Percentiles rank a stretch among this genome's conserved stretches.
Evolutionary conservation across 2,113 vertebrate species (phyloP).

Genomic region (Psammodynastes pulverulentus): DNA sequence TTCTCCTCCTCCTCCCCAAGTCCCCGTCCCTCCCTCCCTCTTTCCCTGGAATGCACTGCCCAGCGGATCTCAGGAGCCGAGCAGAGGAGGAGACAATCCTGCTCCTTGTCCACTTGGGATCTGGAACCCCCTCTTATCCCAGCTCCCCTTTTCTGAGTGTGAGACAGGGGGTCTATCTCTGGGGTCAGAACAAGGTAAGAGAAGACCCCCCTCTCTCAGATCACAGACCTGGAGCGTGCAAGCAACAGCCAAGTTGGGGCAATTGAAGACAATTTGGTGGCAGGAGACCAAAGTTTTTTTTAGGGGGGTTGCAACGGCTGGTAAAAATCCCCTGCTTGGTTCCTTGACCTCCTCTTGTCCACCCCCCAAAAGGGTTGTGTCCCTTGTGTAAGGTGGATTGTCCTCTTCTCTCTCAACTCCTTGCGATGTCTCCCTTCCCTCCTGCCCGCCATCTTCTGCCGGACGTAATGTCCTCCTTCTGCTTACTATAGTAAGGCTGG

Average conservation of each 20-base stretch:
- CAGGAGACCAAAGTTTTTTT: neutral
- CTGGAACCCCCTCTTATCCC: neutral
- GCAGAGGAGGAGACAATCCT: conserved; percentile 22
- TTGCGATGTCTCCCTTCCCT: neutral
- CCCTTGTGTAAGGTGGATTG: neutral
- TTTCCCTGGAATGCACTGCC: conserved; percentile 54
- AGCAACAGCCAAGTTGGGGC: neutral
- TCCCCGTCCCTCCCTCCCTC: conserved; percentile 26
- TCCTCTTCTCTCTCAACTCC: neutral
- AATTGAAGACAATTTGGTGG: neutral
- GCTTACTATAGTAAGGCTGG: neutral
- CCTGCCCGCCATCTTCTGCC: neutral
- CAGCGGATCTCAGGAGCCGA: conserved; percentile 23
- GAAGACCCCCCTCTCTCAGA: neutral
- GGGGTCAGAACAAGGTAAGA: neutral
- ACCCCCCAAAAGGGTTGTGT: neutral
- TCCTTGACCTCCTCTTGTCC: neutral
- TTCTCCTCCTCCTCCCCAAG: conserved; percentile 53
- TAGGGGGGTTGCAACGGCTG: neutral
- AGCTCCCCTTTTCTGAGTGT: neutral
- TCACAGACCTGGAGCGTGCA: rapidly evolving
- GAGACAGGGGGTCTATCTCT: neutral
- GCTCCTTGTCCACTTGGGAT: neutral
- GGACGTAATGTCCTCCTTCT: neutral
- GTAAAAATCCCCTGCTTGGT: neutral